Base-by-base conservation (phyloP, 2,888 invertebrate genomes). In the Ectropis crepuscularia region DNA sequence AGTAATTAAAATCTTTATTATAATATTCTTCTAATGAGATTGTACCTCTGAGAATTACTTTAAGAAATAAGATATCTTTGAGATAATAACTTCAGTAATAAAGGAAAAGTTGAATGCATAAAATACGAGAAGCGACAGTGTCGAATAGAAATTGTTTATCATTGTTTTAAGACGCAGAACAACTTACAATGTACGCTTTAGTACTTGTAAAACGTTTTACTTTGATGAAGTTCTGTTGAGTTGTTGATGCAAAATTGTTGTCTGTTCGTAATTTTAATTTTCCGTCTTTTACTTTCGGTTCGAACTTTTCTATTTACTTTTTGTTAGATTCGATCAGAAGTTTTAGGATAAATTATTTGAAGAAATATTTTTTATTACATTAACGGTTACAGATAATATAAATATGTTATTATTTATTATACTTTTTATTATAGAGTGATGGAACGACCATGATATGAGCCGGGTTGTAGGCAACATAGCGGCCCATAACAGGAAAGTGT, bases 11-110 rank as follows among this genome's bases (percentile, higher is more conserved):
- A 16, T 10, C 39, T 16, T 47, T 9, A 47, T 53, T 9, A 9
- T 28, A 53, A 53, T 53, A 8, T 65, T 47, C 42, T 43, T 67
- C 65, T 62, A 65, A 58, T 67, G 65, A 65, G 59, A 68, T 73
- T 53, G 55, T 12, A 63, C 61, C 57, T 49, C 50, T 62, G 61
- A 65, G 65, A 70, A 49, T 65, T 62, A 65, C 69, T 63, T 53
- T 53, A 60, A 42, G 36, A 48, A 60, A 60, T 51, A 12, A 41
- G 47, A 53, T 53, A 11, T 60, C 60, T 60, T 53, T 4, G 37
- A 46, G 41, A 60, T 47, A 53, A 48, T 60, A 53, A 60, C 53
- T 60, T 60, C 41, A 6, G 53, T 48, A 53, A 60, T 60, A 53
- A 60, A 53, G 48, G 12, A 9, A 12, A 53, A 42, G 47, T 60